Conservation (phyloP, 2,113 vertebrate genomes). For the Pongo abelii region DNA sequence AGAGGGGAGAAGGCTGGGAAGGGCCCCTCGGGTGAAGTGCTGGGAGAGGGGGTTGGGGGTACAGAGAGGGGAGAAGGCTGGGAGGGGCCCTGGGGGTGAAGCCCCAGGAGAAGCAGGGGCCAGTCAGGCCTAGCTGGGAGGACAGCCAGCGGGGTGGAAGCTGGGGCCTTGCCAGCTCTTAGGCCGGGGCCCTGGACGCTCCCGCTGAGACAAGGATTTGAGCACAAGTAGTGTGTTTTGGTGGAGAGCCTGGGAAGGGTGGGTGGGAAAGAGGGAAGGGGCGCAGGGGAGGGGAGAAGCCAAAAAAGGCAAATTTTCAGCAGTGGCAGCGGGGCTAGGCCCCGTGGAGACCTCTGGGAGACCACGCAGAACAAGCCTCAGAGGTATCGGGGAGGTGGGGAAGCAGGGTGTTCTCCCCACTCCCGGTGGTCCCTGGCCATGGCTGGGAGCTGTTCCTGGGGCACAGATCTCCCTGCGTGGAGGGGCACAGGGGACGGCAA, state of each 20-base stretch:
- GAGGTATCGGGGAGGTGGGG: rapidly evolving
- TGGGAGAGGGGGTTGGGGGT: neutral
- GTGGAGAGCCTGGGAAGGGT: no score
- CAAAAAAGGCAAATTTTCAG: rapidly evolving
- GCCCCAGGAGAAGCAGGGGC: neutral
- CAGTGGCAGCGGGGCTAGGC: neutral
- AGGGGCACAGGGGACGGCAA: neutral
- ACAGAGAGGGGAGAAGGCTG: neutral
- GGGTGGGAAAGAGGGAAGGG: no score
- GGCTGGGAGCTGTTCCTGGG: neutral
- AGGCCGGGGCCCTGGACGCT: neutral
- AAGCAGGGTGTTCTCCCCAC: neutral
- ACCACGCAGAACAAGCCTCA: neutral
- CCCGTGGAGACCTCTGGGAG: neutral
- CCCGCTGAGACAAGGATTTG: no score
- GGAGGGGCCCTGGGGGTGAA: rapidly evolving
- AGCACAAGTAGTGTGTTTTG: no score
- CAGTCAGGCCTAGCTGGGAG: neutral
- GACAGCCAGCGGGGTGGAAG: no score
- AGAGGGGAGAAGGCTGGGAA: neutral
- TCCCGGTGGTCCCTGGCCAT: rapidly evolving
- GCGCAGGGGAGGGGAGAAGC: no score
- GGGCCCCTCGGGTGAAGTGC: neutral
- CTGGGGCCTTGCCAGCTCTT: neutral
- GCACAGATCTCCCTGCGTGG: rapidly evolving